A percentile compares a stretch with the other conserved stretches of the same genome.
Evolutionary conservation across 2,888 invertebrate genomes (phyloP).

Genomic region (Sphaerophoria rueppellii): DNA sequence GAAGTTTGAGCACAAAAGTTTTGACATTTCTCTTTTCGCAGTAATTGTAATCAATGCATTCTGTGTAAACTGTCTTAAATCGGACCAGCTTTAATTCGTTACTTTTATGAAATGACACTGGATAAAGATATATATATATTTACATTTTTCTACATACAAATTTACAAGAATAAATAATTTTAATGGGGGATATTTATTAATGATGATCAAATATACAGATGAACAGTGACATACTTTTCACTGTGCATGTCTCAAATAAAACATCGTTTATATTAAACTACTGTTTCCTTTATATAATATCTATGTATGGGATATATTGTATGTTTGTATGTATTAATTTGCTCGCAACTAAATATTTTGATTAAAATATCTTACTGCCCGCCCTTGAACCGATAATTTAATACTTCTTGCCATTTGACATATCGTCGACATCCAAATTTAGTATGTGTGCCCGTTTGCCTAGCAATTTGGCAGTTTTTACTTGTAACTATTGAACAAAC

Average conservation of each 20-base stretch:
- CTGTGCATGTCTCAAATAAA: slow-evolving; percentile 43
- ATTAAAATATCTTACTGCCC: too few relatives aligned
- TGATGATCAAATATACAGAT: slow-evolving; percentile 64
- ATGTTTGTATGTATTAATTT: slow-evolving; percentile 16
- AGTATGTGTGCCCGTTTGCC: too few relatives aligned
- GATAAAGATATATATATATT: not conserved
- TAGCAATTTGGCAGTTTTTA: too few relatives aligned
- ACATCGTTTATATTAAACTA: slow-evolving; percentile 8
- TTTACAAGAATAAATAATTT: slow-evolving; percentile 49
- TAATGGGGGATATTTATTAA: slow-evolving; percentile 1
- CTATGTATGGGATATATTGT: not conserved
- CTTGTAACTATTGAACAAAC: too few relatives aligned
- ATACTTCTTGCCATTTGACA: too few relatives aligned
- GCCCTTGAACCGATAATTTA: too few relatives aligned
- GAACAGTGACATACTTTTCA: slow-evolving; percentile 39
- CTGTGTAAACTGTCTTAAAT: too few relatives aligned
- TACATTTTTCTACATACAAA: slow-evolving; percentile 53
- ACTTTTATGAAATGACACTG: not conserved
- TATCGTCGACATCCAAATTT: too few relatives aligned
- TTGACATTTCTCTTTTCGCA: too few relatives aligned
- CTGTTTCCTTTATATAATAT: slow-evolving; percentile 7
- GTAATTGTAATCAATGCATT: too few relatives aligned
- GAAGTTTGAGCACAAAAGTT: too few relatives aligned
- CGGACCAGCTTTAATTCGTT: not conserved
- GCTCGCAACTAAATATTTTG: too few relatives aligned